Evolutionary conservation across 2,888 invertebrate species (phyloP), one percentile per base, ranked within the genome.

Genomic region (Zootermopsis nevadensis): DNA sequence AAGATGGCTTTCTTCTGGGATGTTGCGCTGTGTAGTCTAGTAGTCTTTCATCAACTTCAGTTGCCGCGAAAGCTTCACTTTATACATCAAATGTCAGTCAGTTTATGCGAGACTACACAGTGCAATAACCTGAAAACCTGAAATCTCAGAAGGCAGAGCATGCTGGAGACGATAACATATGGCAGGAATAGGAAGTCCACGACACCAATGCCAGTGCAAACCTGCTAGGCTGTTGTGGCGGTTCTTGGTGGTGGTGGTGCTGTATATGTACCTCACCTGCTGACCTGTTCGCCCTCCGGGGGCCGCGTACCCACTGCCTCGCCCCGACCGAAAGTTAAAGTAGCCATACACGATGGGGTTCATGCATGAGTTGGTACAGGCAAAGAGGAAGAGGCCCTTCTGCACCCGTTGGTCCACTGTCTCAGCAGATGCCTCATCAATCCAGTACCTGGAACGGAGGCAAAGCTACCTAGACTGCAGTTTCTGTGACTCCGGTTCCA

Each of bases 331-430:
- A 86, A 96, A 95, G 89, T 96, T 96, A 89, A 96, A 97, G 27
- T 93, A 92, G 0, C 98, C 98, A 89, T 99, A 99, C 38, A 99
- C 98, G 85, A 99, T 94, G 6, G 99, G 99, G 91, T 99, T 98
- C 90, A 98, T 96, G 89, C 98, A 98, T 4, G 98, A 98, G 90
- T 99, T 99, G 60, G 98, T 97, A 86, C 97, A 97, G 19, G 99
- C 98, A 89, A 99, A 99, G 84, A 98, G 91, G 91, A 98, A 98
- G 87, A 99, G 92, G 0, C 93, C 95, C 87, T 94, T 95, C 89
- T 97, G 97, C 82, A 98, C 92, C 82, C 95, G 92, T 22, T 94
- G 94, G 88, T 97, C 95, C 27, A 96, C 91, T 86, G 92, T 90
- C 27, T 89, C 87, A 0, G 96, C 94, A 0, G 95, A 94, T 1